Evolutionary conservation across 1,140 invertebrate species (phyloP).

Genomic region (Glomeris maerens): DNA sequence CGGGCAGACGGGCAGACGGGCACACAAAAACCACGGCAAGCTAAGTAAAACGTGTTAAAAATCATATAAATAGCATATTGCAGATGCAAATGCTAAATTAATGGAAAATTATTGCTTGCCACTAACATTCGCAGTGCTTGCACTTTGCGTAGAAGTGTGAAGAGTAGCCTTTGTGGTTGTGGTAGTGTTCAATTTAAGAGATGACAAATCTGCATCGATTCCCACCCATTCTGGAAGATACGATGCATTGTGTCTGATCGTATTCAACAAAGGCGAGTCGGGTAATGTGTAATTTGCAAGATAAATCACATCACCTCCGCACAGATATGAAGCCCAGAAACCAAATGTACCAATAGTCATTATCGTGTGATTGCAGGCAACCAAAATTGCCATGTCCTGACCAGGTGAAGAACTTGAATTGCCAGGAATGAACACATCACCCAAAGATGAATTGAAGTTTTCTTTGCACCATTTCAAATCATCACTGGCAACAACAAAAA

Average conservation of each 20-base stretch:
- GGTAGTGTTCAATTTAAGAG: too few species aligned
- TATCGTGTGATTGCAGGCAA: slow-evolving; percentile 23
- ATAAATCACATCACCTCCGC: slow-evolving; percentile 38
- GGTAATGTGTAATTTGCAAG: slow-evolving; percentile 23
- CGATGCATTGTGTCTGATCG: background rate
- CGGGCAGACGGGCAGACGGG: too few species aligned
- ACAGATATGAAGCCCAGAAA: slow-evolving; percentile 44
- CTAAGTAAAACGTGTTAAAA: too few species aligned
- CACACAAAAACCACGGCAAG: too few species aligned
- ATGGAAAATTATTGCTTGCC: too few species aligned
- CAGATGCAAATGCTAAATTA: too few species aligned
- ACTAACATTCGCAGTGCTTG: too few species aligned
- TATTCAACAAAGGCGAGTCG: background rate
- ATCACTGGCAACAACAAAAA: too few species aligned
- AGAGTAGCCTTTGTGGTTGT: too few species aligned
- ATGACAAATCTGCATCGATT: slow-evolving; percentile 4
- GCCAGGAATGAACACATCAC: slow-evolving; percentile 35
- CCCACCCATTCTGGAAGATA: slow-evolving; percentile 8
- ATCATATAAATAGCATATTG: too few species aligned
- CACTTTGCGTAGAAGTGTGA: too few species aligned
- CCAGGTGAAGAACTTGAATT: slow-evolving; percentile 32
- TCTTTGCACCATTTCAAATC: slow-evolving; percentile 43
- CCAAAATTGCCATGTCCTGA: slow-evolving; percentile 28
- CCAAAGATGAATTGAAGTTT: slow-evolving; percentile 22
- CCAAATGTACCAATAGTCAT: slow-evolving; percentile 28